Evolutionary conservation across 2,113 vertebrate genomes (phyloP).

Genomic region (Ictalurus punctatus): DNA sequence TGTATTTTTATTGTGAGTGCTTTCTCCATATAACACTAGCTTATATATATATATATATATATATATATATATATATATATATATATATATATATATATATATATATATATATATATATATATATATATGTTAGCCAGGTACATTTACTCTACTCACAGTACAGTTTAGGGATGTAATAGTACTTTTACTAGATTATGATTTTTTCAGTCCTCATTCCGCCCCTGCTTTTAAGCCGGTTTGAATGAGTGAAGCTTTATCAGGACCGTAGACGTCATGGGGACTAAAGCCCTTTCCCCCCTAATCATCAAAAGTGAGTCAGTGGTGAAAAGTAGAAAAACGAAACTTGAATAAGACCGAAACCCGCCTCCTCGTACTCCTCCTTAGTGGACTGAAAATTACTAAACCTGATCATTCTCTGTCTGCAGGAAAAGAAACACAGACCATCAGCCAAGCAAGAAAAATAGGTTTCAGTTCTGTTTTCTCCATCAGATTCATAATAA

Average conservation of each 20-base stretch:
- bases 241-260: background rate
- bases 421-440: slow-evolving; percentile 3
- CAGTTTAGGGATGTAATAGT: background rate
- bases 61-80: too few species aligned
- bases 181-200: background rate
- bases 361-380: background rate
- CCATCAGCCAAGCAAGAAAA: background rate
- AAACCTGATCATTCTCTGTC: background rate
- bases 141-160: background rate
- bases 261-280: background rate
- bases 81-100: too few species aligned
- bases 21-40: too few species aligned
- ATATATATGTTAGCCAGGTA: too few species aligned
- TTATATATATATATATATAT: too few species aligned
- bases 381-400: background rate
- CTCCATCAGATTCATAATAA: background rate
- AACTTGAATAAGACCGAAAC: background rate
- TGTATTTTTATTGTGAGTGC: too few species aligned
- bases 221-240: background rate
- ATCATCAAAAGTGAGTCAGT: background rate
- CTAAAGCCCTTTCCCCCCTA: too few species aligned
- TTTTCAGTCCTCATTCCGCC: background rate
- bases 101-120: too few species aligned
- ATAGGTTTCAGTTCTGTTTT: slow-evolving; percentile 28
- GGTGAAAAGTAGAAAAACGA: background rate